Base-by-base conservation (phyloP, 1,140 invertebrate species). In the Hycleus phaleratus region DNA sequence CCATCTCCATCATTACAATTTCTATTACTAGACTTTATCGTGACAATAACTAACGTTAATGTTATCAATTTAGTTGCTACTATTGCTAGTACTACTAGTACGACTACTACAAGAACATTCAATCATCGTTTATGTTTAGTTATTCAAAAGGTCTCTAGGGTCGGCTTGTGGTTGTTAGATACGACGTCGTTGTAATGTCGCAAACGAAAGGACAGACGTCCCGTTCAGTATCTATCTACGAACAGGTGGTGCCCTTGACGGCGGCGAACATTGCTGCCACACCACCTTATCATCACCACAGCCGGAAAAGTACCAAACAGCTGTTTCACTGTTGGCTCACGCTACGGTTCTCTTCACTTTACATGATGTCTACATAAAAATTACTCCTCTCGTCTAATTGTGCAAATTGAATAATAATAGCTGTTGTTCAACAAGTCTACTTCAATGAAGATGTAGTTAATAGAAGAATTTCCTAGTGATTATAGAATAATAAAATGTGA, bases 211-310 rank as follows among this genome's bases (percentile, higher is more conserved):
- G 40, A n/a, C 40, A 42, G 11, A 42, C 38, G 56, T 40, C 46
- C 46, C 59, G 55, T 56, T 46, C 55, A 46, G 62, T 63, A 60
- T 55, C 59, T 52, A 52, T 60, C 4, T 32, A 32, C 59, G 62
- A 63, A 61, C 62, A 63, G 62, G 62, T 63, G 62, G 62, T 61
- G 62, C 59, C 62, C 62, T 63, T 60, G 62, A 58, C 62, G 56
- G 40, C 45, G 18, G 32, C 32, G 32, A 32, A 32, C 43, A 9
- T 38, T 25, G 12, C 24, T 9, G 49, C 49, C 43, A 38, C n/a
- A 44, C 43, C 2, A 44, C 43, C 43, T 44, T 24, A 32, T 42
- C 11, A 10, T 43, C 46, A 39, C 24, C 26, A 11, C 46, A 18
- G 18, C 18, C 46, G 55, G 46, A 49, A 38, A 24, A 42, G 40